Percentiles rank a stretch among this genome's conserved stretches.
phyloP scores from a whole-genome alignment of 2,797 vertebrate genomes.

The Alauda arvensis region DNA sequence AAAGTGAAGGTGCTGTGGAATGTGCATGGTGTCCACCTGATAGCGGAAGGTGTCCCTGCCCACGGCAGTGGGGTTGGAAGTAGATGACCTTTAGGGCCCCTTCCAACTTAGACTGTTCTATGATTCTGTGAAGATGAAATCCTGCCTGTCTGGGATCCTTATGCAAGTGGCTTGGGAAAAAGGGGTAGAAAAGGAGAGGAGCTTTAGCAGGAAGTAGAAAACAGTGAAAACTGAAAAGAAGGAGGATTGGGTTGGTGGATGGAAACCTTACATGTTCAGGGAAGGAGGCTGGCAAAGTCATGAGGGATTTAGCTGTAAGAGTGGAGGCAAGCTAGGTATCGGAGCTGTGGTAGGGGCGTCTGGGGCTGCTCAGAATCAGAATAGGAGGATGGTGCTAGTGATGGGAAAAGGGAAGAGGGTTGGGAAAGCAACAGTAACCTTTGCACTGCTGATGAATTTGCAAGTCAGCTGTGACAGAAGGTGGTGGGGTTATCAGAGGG shows the following conservation, averaged over 20 bases:
- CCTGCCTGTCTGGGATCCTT: not conserved
- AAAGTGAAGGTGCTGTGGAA: not conserved
- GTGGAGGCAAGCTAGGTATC: not conserved
- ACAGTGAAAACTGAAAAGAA: not conserved
- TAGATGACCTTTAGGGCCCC: not conserved
- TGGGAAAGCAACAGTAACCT: not conserved
- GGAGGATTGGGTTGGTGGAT: not conserved
- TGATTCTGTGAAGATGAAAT: not conserved
- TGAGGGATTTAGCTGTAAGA: not conserved
- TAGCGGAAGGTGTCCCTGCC: not conserved
- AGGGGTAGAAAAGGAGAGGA: not conserved
- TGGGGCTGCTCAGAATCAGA: not conserved
- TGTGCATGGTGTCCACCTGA: fast-evolving
- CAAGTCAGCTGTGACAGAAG: not conserved
- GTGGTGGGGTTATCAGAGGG: not conserved
- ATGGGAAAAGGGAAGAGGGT: not conserved
- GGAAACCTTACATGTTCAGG: not conserved
- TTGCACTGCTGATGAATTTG: not conserved
- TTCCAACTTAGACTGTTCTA: not conserved
- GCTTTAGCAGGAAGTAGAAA: not conserved
- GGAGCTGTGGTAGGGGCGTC: not conserved
- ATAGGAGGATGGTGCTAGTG: not conserved
- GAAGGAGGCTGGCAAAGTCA: not conserved
- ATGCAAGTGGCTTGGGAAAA: not conserved
- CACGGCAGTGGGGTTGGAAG: fast-evolving